A percentile compares a stretch with the other conserved stretches of the same genome.
Conservation (phyloP, 2,888 invertebrate species). For the Philereme vetulata region DNA sequence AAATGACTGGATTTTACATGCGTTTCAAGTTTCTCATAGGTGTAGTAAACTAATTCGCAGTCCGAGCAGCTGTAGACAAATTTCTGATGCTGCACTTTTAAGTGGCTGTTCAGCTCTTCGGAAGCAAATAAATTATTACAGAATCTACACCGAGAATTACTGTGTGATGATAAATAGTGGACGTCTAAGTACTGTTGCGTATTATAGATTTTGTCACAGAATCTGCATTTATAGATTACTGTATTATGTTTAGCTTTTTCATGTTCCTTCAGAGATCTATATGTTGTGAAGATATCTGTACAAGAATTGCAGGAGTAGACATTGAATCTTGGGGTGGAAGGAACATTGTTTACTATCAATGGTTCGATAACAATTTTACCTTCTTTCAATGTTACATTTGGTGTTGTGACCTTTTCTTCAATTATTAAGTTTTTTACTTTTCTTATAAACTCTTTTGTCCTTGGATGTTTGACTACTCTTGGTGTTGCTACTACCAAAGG, state of each 20-base stretch:
- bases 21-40: constrained; percentile 46
- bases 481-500: constrained; percentile 32
- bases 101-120: constrained; percentile 40
- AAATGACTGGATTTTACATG: constrained; percentile 53
- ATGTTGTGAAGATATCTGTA: constrained; percentile 51
- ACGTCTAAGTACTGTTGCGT: constrained; percentile 54
- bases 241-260: constrained; percentile 51
- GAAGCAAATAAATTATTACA: constrained; percentile 49
- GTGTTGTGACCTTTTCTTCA: constrained; percentile 29
- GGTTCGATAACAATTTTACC: constrained; percentile 52
- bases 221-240: constrained; percentile 48
- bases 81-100: constrained; percentile 49
- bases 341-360: constrained; percentile 36
- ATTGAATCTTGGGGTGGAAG: constrained; percentile 39
- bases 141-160: constrained; percentile 50
- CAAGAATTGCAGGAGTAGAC: constrained; percentile 52
- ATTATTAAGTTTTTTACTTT: background rate
- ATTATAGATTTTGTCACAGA: constrained; percentile 53
- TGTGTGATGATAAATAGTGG: constrained; percentile 53
- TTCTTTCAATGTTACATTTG: constrained; percentile 45
- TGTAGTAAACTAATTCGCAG: constrained; percentile 55
- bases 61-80: constrained; percentile 48
- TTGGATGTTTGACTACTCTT: constrained; percentile 32
- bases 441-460: constrained; percentile 16
- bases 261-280: constrained; percentile 52